Percentiles rank a stretch among this genome's conserved stretches.
These are phyloP conservation scores for Sminthopsis crassicaudata DNA, from an alignment of 2,113 vertebrate genomes.

Conservation along the genomic window DNA sequence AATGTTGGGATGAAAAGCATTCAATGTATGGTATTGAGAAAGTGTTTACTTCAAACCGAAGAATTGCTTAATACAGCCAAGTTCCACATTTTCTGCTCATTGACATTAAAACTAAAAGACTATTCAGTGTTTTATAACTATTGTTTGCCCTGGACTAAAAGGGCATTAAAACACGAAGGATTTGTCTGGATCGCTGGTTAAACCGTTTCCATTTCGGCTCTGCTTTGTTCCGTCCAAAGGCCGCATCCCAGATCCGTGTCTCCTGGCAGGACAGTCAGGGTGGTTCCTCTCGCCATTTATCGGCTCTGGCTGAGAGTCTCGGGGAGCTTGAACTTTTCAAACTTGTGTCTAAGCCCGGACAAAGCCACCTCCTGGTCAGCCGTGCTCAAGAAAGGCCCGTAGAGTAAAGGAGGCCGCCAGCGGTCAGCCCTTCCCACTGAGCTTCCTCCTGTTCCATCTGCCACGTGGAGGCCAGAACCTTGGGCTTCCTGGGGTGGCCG, in stretches of 20 bases:
- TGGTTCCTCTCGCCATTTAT: background rate
- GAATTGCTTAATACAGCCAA: background rate
- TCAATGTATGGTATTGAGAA: accelerated
- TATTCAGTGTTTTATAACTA: background rate
- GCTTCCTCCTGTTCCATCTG: too few species aligned
- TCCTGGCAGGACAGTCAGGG: background rate
- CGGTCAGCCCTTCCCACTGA: background rate
- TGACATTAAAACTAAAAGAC: background rate
- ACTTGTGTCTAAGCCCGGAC: background rate
- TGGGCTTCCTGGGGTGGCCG: background rate
- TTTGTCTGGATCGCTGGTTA: background rate
- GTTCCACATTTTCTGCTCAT: background rate
- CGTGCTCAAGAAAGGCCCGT: background rate
- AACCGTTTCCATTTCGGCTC: background rate
- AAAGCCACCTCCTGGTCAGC: background rate
- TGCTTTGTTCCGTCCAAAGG: background rate
- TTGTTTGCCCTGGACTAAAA: background rate
- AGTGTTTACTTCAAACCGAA: too few species aligned
- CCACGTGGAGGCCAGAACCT: background rate
- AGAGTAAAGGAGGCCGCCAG: background rate
- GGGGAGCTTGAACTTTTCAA: too few species aligned
- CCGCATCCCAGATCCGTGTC: background rate
- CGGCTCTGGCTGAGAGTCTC: background rate
- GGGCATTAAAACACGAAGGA: background rate
- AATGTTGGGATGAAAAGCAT: background rate